Percentiles rank a stretch among this genome's conserved stretches.
These are phyloP conservation scores for Saccostrea cuccullata DNA, from an alignment of 1,140 invertebrate species.

Conservation along the genomic window DNA sequence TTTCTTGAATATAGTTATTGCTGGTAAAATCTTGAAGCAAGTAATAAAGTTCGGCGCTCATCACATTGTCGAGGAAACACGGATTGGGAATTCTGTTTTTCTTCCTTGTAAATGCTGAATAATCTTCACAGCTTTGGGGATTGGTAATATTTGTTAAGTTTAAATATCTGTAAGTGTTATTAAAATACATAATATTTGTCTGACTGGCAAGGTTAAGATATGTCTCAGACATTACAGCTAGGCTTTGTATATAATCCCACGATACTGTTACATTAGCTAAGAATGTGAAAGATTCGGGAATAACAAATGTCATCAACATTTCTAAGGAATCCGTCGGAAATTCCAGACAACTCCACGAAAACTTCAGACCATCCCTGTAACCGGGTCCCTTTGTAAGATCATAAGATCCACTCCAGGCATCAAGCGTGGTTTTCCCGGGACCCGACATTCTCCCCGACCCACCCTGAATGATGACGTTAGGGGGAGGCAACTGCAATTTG, in stretches of 20 bases:
- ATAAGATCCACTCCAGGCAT: conserved; percentile 49
- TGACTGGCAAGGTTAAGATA: neutral
- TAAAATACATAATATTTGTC: too few species aligned
- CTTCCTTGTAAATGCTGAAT: neutral
- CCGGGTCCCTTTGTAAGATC: conserved; percentile 44
- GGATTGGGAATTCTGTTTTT: neutral
- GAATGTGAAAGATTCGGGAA: neutral
- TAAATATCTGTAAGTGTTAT: neutral
- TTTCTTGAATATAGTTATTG: neutral
- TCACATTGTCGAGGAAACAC: neutral
- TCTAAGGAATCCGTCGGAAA: conserved; percentile 18
- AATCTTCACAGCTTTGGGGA: neutral
- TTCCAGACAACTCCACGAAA: conserved; percentile 42
- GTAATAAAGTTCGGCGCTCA: neutral
- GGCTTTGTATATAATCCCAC: neutral
- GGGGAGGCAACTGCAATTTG: conserved; percentile 42
- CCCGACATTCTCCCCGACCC: conserved; percentile 41
- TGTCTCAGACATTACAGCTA: neutral
- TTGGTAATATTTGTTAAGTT: conserved; percentile 19
- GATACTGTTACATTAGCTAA: neutral
- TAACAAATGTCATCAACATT: conserved; percentile 12
- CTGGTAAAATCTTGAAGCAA: neutral
- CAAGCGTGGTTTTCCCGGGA: conserved; percentile 3
- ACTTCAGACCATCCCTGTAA: neutral
- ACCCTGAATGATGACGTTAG: conserved; percentile 47